phyloP scores from a whole-genome alignment of 2,113 vertebrate species.

The Pygoscelis adeliae region DNA sequence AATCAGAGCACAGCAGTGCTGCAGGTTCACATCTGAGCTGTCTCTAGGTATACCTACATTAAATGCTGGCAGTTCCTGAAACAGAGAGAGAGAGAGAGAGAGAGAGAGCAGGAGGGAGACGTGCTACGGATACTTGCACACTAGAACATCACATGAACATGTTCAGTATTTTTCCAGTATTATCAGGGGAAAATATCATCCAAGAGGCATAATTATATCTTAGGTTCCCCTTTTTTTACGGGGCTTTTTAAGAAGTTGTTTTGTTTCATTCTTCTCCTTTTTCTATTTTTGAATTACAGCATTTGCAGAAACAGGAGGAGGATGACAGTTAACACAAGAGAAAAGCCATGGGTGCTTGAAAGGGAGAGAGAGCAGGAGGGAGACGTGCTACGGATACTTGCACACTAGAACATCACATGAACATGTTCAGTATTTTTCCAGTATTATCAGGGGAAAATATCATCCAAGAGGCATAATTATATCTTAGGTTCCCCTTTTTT shows the following conservation, averaged over 20 bases:
- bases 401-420: neutral
- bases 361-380: neutral
- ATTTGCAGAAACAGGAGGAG: conserved; percentile 30
- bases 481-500: conserved; percentile 22
- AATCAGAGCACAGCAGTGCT: neutral
- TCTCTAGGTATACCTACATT: neutral
- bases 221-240: neutral
- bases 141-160: neutral
- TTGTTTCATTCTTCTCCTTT: conserved; percentile 57
- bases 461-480: conserved; percentile 42
- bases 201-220: conserved; percentile 51
- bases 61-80: neutral
- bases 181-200: conserved; percentile 37
- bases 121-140: neutral
- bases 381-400: neutral
- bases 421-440: conserved; percentile 41
- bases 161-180: conserved; percentile 47
- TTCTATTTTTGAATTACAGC: conserved; percentile 38
- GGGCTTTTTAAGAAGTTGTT: neutral
- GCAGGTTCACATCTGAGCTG: neutral
- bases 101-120: neutral
- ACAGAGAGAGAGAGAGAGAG: neutral
- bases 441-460: conserved; percentile 34
- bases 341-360: too few relatives aligned
- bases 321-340: conserved; percentile 1